Evolutionary conservation across 2,888 invertebrate species (phyloP), one percentile per base, ranked within the genome.

Genomic region (Heliconius erato): DNA sequence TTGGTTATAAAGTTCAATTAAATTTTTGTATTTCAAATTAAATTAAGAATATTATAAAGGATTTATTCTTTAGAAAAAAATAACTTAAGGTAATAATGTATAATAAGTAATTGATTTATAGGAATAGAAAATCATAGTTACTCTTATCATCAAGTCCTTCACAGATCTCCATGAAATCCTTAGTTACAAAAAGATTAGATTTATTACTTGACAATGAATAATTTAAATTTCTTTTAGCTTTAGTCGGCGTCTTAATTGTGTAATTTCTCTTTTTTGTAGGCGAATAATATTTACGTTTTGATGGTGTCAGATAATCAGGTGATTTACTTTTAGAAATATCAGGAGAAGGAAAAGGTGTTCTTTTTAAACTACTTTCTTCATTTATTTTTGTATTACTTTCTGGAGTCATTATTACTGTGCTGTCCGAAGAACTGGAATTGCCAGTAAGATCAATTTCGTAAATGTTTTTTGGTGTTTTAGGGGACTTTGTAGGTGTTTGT

Each of bases 81-180:
- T 2, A 54, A 54, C 7, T 19, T 54, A 16, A 19, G 54, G 35
- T 9, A 35, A 19, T 19, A 54, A 54, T 54, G 19, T 54, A 6
- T 23, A 40, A 40, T 40, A 54, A 14, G 54, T 54, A 63, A 63
- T n/a, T 9, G n/a, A 63, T n/a, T 63, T n/a, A 63, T 63, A n/a
- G 23, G 19, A 54, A 63, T 63, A 63, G 63, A 23, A 63, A 63
- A n/a, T n/a, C n/a, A 63, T 63, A 88, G 93, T 92, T 89, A 95
- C 95, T 94, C 86, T 93, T 94, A 82, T 95, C 94, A 91, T 95
- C 94, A 84, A 90, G 87, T 14, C 88, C 90, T 49, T 88, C 81
- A 84, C 88, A 88, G 74, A 88, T 88, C 76, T 87, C 82, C 59
- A 67, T 78, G 80, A 90, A 90, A 82, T 87, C 84, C 32, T 85